Base-by-base conservation (phyloP, 2,797 vertebrate species). In the Vespertilio murinus region DNA sequence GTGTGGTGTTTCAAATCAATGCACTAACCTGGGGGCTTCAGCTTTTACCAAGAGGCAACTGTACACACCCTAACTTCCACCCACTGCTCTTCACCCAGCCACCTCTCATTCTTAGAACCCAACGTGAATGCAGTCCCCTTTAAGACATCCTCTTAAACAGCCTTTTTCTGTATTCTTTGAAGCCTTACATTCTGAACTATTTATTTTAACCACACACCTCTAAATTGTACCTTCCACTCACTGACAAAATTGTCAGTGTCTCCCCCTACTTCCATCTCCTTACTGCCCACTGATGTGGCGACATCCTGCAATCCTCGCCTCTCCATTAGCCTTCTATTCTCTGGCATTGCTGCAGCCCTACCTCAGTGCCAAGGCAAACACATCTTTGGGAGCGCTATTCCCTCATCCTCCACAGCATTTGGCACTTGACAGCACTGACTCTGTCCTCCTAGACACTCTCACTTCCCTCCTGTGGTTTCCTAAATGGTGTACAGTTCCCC, bases 181-280 rank as follows among this genome's bases (percentile, higher is more conserved):
- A 30, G 23, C 17, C 78, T 86, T 82, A 11, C 30, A 6, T 71
- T 52, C 17, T 7, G 20, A 85, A 13, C 38, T n/a, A 71, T 38
- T 69, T 67, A 86, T 81, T 88, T 92, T 65, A 92, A 94, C 35
- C 35, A 88, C 40, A 92, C 11, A 42, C 56, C 74, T 92, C 69
- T 90, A 82, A 47, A 78, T 85, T 61, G 84, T 14, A 2, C 64
- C 70, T 89, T 90, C 30, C 18, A 14, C 77, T 65, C 56, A 70
- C 13, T 65, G 82, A 88, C n/a, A 52, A 52, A 86, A 91, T 49
- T 28, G 47, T 73, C 10, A 1, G 11, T 69, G 70, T 33, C 10
- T 9, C 14, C 18, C 35, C 59, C 17, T 40, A 17, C 49, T 42
- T 83, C 49, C 20, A 1, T 86, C 74, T 91, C 65, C 70, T 79